Percentiles rank a stretch among this genome's conserved stretches.
phyloP scores from a whole-genome alignment of 2,888 invertebrate genomes.

The Sympetrum striolatum region DNA sequence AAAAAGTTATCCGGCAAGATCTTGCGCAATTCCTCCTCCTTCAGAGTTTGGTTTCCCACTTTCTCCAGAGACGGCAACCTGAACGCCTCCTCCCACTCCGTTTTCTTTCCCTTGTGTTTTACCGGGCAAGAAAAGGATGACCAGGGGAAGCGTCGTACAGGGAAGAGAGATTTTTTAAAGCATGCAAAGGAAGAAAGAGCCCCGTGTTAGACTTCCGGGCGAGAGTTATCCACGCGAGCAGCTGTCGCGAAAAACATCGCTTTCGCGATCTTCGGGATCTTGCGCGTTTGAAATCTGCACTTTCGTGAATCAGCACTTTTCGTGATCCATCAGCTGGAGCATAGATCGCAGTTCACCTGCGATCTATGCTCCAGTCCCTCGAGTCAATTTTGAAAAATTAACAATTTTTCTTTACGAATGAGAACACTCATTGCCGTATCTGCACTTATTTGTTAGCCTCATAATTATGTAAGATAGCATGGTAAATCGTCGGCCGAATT shows the following conservation, averaged over 20 bases:
- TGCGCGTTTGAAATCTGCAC: too few species aligned
- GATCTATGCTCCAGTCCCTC: too few species aligned
- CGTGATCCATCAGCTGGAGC: too few species aligned
- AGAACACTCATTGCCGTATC: too few species aligned
- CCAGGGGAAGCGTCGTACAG: neutral
- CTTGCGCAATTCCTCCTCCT: neutral
- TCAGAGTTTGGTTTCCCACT: constrained; percentile 11
- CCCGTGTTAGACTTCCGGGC: neutral
- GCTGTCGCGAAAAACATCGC: neutral
- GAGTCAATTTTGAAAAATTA: too few species aligned
- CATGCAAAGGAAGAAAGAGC: neutral
- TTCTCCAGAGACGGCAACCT: constrained; percentile 6
- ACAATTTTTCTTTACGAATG: too few species aligned
- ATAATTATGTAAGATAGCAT: too few species aligned
- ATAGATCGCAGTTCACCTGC: too few species aligned
- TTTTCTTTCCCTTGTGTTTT: neutral
- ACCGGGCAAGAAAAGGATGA: neutral
- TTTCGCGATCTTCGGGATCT: neutral
- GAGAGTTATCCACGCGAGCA: neutral
- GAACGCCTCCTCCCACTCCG: neutral
- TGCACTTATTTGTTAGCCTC: too few species aligned
- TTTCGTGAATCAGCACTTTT: too few species aligned
- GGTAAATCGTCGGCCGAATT: too few species aligned
- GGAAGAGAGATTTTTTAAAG: neutral
- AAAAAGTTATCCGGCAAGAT: neutral